Evolutionary conservation across 2,113 vertebrate species (phyloP).

Genomic region (Daubentonia madagascariensis): DNA sequence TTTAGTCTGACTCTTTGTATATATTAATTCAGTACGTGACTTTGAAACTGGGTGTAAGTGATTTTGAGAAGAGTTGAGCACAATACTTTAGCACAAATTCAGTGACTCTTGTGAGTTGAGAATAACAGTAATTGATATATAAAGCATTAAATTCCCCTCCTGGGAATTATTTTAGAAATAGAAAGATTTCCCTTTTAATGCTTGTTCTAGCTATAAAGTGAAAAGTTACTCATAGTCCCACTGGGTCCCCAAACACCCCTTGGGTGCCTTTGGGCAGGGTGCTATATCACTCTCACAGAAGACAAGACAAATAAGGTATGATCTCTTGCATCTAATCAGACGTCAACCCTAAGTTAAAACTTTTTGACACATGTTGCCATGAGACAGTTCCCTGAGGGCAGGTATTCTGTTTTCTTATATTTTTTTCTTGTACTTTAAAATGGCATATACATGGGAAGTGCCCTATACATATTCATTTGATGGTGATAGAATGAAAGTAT

Average conservation of each 20-base stretch:
- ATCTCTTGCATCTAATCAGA: not conserved
- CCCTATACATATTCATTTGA: not conserved
- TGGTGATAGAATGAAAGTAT: not conserved
- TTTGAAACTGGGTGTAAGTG: not conserved
- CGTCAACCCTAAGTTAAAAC: not conserved
- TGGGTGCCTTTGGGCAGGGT: not conserved
- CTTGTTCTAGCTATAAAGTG: not conserved
- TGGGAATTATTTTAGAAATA: not conserved
- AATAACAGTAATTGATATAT: not conserved
- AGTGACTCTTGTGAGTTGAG: not conserved
- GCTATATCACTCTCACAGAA: not conserved
- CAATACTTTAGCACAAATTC: not conserved
- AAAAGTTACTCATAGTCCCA: not conserved
- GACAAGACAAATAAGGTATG: not conserved
- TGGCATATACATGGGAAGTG: not conserved
- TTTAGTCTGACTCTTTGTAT: not conserved
- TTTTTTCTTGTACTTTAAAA: not conserved
- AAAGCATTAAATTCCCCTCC: not conserved
- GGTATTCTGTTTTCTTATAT: not conserved
- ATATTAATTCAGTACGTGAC: not conserved
- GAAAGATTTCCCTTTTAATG: not conserved
- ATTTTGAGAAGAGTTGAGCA: not conserved
- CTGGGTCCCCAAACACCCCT: not conserved
- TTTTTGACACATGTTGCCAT: not conserved
- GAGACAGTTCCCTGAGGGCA: not conserved